Base-by-base conservation (phyloP, 2,888 invertebrate genomes). In the Philereme transversata region DNA sequence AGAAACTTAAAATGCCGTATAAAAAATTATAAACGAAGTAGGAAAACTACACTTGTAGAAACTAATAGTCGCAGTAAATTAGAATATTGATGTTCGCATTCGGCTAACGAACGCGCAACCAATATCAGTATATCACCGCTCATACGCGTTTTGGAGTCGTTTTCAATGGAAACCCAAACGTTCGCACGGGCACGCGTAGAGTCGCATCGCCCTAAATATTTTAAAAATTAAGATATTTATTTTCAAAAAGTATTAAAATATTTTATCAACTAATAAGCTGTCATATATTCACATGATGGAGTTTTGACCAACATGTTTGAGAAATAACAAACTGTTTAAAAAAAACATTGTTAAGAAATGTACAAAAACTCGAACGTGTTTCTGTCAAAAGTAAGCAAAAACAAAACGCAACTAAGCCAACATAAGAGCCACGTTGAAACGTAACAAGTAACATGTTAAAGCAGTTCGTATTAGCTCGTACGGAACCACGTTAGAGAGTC, bases 61-160 rank as follows among this genome's bases (percentile, higher is more conserved):
- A 67, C 62, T 74, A 76, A 77, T 79, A 82, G 84, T 86, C 81
- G 78, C 83, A 71, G 82, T 83, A 84, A 81, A 88, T 88, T 87
- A 82, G 63, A 84, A 86, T 85, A 87, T 87, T 82, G 86, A 84
- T 85, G 83, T 84, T 87, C 74, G 85, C 86, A 75, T 81, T 60
- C 62, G 80, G 74, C 82, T 87, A 89, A 89, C 87, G 84, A 88
- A 82, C 82, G 77, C 82, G 81, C 82, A 82, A 83, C 80, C 81
- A 83, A 88, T 89, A 87, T 83, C 90, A 84, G 86, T 90, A 90
- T 87, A 89, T 90, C 88, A 91, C 65, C 65, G 78, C 79, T 81
- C 86, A 84, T 87, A 87, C 83, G 85, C 84, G 80, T 83, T 84
- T 86, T 69, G 83, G 84, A 81, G 80, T 74, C 75, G 72, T 77